phyloP scores from a whole-genome alignment of 2,888 invertebrate genomes.

The Vesta saturnalis region DNA sequence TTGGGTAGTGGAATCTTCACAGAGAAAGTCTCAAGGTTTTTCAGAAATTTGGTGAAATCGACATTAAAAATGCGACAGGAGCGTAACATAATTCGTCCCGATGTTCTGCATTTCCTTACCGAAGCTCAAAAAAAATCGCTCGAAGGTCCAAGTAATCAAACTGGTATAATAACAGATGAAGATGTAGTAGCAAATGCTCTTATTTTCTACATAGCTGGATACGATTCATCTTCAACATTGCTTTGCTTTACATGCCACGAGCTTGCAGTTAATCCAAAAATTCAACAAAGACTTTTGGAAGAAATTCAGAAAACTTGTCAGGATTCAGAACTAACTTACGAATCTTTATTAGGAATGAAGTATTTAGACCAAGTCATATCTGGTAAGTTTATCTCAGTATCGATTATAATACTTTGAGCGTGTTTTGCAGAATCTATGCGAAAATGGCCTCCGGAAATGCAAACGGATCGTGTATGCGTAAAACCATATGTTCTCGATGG shows the following conservation, averaged over 20 bases:
- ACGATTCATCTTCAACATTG: neutral
- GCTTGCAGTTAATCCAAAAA: neutral
- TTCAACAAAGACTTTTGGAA: constrained; percentile 18
- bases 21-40: neutral
- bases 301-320: neutral
- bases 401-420: neutral
- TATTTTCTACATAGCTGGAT: neutral
- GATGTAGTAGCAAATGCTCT: neutral
- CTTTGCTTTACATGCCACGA: neutral
- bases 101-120: neutral
- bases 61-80: neutral
- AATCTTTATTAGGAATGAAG: constrained; percentile 56
- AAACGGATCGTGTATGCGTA: constrained; percentile 63
- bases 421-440: constrained; percentile 58
- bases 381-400: neutral
- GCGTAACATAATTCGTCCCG: neutral
- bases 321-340: neutral
- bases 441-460: constrained; percentile 63
- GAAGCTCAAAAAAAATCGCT: neutral
- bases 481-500: constrained; percentile 63
- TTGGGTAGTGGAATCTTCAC: neutral
- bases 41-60: neutral
- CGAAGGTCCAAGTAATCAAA: neutral
- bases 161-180: neutral
- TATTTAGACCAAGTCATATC: constrained; percentile 65